These are phyloP conservation scores for Labroides dimidiatus DNA, from an alignment of 2,797 vertebrate genomes.

Conservation along the genomic window DNA sequence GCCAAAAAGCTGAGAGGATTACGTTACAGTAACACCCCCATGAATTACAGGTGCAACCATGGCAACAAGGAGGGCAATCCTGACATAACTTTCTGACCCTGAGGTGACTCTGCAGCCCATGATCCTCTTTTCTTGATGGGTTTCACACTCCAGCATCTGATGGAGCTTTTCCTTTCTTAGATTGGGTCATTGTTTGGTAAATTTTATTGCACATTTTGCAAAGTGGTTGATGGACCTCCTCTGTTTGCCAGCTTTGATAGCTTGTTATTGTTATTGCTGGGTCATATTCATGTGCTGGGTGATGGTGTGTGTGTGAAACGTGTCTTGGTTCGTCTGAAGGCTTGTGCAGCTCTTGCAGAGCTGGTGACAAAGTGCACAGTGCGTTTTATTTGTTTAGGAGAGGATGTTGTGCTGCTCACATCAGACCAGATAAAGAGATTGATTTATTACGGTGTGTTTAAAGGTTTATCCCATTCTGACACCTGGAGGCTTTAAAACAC, in stretches of 20 bases:
- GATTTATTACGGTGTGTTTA: neutral
- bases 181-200: neutral
- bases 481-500: neutral
- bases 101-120: neutral
- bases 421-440: conserved; percentile 29
- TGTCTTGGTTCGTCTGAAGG: neutral
- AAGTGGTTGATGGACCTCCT: neutral
- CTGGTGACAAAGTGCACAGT: neutral
- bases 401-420: neutral
- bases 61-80: too few relatives aligned
- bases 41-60: too few relatives aligned
- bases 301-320: too few relatives aligned
- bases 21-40: too few relatives aligned
- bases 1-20: neutral
- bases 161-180: neutral
- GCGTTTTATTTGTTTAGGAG: neutral
- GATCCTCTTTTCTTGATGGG: neutral
- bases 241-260: conserved; percentile 6
- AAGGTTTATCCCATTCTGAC: neutral
- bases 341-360: neutral
- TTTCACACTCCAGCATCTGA: neutral
- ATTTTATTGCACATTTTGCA: neutral
- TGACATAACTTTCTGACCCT: neutral
- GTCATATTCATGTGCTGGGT: neutral
- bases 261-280: conserved; percentile 16